A percentile compares a stretch with the other conserved stretches of the same genome.
These are phyloP conservation scores for Euglossa dilemma DNA, from an alignment of 1,140 invertebrate species.

Conservation along the genomic window DNA sequence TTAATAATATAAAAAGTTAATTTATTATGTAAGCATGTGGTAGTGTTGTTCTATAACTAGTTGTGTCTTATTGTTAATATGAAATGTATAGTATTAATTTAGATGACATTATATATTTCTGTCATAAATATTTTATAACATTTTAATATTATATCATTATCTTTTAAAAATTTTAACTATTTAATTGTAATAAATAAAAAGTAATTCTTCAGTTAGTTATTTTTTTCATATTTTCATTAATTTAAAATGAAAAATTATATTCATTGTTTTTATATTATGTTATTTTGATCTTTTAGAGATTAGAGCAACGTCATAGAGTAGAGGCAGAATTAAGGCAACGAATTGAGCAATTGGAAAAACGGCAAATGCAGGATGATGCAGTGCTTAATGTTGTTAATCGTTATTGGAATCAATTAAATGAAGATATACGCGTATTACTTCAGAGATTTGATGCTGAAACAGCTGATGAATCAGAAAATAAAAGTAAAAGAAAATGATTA, in stretches of 20 bases:
- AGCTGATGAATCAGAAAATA: slow-evolving; percentile 97
- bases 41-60: not conserved
- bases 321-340: slow-evolving; percentile 95
- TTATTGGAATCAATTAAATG: slow-evolving; percentile 99
- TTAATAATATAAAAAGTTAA: slow-evolving; percentile 4
- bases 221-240: not conserved
- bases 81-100: not conserved
- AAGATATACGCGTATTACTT: slow-evolving; percentile 96
- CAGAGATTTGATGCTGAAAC: slow-evolving; percentile 99
- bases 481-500: slow-evolving; percentile 87
- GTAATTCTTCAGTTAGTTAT: not conserved
- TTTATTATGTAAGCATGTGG: slow-evolving; percentile 16
- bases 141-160: not conserved
- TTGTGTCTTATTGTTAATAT: not conserved
- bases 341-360: slow-evolving; percentile 98
- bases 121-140: not conserved
- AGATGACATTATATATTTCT: not conserved
- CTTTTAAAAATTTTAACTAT: not conserved
- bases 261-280: slow-evolving; percentile 16
- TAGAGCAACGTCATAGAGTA: slow-evolving; percentile 94
- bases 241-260: not conserved
- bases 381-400: slow-evolving; percentile 98
- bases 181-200: not conserved
- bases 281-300: slow-evolving; percentile 83
- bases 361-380: slow-evolving; percentile 98